Evolutionary conservation across 2,888 invertebrate genomes (phyloP), one percentile per base, ranked within the genome.

Genomic region (Agonopterix subpropinquella): DNA sequence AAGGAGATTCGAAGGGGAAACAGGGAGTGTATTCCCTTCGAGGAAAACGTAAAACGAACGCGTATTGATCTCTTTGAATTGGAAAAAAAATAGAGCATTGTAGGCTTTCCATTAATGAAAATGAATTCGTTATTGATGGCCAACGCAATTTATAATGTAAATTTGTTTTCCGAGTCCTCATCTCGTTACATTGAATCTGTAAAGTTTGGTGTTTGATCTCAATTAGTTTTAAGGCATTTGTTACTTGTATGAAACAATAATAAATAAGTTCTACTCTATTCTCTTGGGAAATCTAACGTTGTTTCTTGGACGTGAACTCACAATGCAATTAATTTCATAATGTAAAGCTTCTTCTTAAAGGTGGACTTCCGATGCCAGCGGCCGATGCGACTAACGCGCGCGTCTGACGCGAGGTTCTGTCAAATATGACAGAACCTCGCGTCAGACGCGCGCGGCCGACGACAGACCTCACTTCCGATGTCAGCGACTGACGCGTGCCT

Each of bases 21-120:
- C 7, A 28, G 5, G 5, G 7, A 28, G 28, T 28, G 28, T 28
- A 28, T 58, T 56, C 69, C 59, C 67, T 65, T 66, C 61, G 64
- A 67, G 67, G 68, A 67, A 73, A 73, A 73, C 59, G 62, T 61
- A 66, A 56, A 63, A 13, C 11, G 59, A 62, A 69, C 66, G 61
- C 57, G 65, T 55, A 63, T 62, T 55, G 54, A 61, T 61, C 54
- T 58, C 59, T 60, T 56, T 51, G 59, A 57, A 58, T 60, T 55
- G 56, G 57, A 57, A 62, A 67, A 68, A 62, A 53, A 62, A 54
- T 44, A 36, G 44, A n/a, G 35, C 46, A 42, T 36, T 15, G 39
- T 28, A 28, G 7, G 28, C 44, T 36, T 48, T 44, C 48, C 44
- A 44, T 60, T 57, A 55, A 67, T 67, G 61, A 64, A 66, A 70